These are phyloP conservation scores for Cinara cedri DNA, from an alignment of 2,888 invertebrate genomes.

Conservation along the genomic window DNA sequence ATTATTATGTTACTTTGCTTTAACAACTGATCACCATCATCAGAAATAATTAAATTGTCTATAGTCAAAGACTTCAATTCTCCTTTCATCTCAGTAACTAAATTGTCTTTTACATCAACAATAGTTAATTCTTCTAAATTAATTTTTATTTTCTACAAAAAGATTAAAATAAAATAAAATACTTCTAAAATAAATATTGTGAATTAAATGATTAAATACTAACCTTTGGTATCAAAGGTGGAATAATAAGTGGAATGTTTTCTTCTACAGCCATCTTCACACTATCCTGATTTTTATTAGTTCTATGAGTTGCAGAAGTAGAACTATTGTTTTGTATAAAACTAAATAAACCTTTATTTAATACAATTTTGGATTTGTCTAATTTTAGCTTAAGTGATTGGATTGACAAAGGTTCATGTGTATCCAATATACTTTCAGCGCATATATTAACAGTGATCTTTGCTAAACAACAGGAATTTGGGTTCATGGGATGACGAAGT, in stretches of 20 bases:
- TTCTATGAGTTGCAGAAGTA: conserved; percentile 62
- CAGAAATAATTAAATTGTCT: conserved; percentile 41
- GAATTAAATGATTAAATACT: background rate
- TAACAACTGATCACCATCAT: conserved; percentile 34
- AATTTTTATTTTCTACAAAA: conserved; percentile 47
- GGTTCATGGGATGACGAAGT: conserved; percentile 65
- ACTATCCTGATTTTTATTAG: conserved; percentile 9
- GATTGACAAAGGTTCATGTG: conserved; percentile 82
- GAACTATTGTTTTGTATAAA: conserved; percentile 63
- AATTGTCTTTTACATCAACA: conserved; percentile 50
- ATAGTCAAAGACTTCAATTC: conserved; percentile 46
- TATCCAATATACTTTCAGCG: conserved; percentile 78
- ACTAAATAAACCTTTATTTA: conserved; percentile 66
- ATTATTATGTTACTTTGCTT: conserved; percentile 41
- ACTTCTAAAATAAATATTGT: background rate
- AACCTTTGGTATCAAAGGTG: conserved; percentile 46
- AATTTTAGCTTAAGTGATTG: conserved; percentile 67
- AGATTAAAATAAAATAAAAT: background rate
- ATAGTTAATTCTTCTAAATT: conserved; percentile 44
- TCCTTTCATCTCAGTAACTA: conserved; percentile 48
- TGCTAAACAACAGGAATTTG: conserved; percentile 69
- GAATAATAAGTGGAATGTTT: conserved; percentile 32
- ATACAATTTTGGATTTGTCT: conserved; percentile 65
- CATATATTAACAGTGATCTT: conserved; percentile 77
- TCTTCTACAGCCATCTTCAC: conserved; percentile 2